A percentile compares a stretch with the other conserved stretches of the same genome.
These are phyloP conservation scores for Chrysemys picta DNA, from an alignment of 2,113 vertebrate genomes.

Conservation along the genomic window DNA sequence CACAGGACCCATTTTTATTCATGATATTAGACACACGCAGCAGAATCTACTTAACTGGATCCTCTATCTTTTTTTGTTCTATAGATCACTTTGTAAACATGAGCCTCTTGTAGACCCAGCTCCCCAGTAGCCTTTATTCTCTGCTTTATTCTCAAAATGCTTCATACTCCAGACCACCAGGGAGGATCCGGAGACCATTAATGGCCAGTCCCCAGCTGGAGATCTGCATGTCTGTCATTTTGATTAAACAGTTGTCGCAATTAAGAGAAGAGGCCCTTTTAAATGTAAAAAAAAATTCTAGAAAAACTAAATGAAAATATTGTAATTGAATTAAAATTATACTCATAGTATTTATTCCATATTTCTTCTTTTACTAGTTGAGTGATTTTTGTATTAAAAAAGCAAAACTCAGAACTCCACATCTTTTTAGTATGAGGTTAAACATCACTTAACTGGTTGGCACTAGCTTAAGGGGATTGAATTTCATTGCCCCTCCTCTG, in stretches of 20 bases:
- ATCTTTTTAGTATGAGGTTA: neutral
- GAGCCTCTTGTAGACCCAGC: neutral
- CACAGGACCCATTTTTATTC: neutral
- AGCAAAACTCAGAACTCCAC: neutral
- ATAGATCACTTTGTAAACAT: neutral
- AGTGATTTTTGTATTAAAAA: neutral
- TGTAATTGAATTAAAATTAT: neutral
- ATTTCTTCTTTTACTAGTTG: conserved; percentile 32
- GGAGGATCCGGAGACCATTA: neutral
- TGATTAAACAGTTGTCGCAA: neutral
- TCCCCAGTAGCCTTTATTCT: neutral
- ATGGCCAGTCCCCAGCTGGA: neutral
- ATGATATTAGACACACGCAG: neutral
- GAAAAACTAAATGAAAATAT: neutral
- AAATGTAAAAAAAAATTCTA: neutral
- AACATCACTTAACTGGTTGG: neutral
- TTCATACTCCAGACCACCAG: neutral
- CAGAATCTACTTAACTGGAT: neutral
- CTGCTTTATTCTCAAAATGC: neutral
- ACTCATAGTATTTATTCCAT: neutral
- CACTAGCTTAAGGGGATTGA: neutral
- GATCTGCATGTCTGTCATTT: neutral
- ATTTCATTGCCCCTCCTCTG: neutral
- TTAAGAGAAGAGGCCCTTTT: neutral
- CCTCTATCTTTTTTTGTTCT: neutral